Percentiles rank a stretch among this genome's conserved stretches.
phyloP scores from a whole-genome alignment of 2,113 vertebrate species.

The Setophaga petechia region DNA sequence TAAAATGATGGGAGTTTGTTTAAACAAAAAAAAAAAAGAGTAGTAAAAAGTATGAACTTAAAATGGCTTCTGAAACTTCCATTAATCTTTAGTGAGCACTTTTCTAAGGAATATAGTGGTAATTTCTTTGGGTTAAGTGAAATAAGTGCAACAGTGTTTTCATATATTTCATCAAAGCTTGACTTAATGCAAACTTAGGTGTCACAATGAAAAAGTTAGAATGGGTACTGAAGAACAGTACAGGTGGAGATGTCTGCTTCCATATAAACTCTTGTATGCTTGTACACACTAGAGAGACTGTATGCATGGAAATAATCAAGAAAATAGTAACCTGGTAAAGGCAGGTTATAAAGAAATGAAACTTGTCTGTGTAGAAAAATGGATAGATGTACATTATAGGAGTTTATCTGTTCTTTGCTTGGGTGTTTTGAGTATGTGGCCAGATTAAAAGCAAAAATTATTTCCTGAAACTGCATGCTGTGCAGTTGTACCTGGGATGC shows the following conservation, averaged over 20 bases:
- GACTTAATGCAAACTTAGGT: neutral
- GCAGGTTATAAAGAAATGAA: neutral
- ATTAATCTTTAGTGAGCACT: neutral
- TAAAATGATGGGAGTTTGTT: neutral
- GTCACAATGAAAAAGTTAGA: neutral
- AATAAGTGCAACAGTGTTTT: neutral
- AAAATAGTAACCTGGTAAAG: neutral
- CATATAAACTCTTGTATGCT: neutral
- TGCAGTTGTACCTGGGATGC: neutral
- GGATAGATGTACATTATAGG: neutral
- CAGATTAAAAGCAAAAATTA: neutral
- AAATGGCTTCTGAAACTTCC: neutral
- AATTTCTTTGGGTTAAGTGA: neutral
- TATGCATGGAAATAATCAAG: neutral
- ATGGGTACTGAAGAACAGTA: neutral
- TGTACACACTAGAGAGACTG: neutral
- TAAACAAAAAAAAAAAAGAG: neutral
- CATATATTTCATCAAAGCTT: neutral
- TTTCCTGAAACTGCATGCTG: neutral
- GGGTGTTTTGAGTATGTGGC: neutral
- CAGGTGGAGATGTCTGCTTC: neutral
- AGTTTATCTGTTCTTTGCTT: neutral
- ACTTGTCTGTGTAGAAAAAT: neutral
- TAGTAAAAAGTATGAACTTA: neutral
- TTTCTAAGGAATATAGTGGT: neutral